Evolutionary conservation across 2,888 invertebrate species (phyloP), one percentile per base, ranked within the genome.

Genomic region (Patella depressa): DNA sequence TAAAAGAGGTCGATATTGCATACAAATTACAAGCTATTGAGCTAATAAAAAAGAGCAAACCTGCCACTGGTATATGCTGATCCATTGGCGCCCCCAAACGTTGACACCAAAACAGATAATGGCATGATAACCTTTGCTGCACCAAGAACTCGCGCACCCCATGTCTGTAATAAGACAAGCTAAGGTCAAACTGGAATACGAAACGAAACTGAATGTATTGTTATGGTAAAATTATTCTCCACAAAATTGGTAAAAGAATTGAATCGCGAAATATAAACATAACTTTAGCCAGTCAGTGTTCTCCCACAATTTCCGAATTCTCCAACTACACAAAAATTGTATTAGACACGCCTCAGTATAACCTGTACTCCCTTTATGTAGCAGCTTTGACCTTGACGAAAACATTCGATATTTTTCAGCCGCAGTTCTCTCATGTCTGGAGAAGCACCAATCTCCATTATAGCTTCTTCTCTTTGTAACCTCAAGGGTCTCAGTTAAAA

Each of bases 1-100:
- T 45, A 45, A 45, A 45, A 45, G 0, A 9, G 45, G 1, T 9
- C 45, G 45, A 45, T 45, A 45, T 45, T 45, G 9, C 1, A 45
- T 9, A 9, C 7, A 45, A 45, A 0, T 45, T 9, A 45, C 45
- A 7, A 45, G 45, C 45, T 45, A 45, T 9, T 45, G 7, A 45
- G 45, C 9, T 9, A 45, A 45, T 45, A 45, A 45, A 4, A 9
- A 45, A 45, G 4, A 45, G 1, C 45, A 45, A 45, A 88, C 89
- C 89, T 95, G 96, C 87, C 87, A 59, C 88, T 88, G 29, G 88
- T 87, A 78, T 89, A 88, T 77, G 87, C 87, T 9, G 87, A 85
- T 11, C 89, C 89, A 80, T 89, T 89, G 53, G 87, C 88, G 59
- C 88, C 89, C 72, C 89, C 89, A 85, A 89, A 88, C 15, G 90